These are phyloP conservation scores for Agrochola macilenta DNA, from an alignment of 2,888 invertebrate species.

Conservation along the genomic window DNA sequence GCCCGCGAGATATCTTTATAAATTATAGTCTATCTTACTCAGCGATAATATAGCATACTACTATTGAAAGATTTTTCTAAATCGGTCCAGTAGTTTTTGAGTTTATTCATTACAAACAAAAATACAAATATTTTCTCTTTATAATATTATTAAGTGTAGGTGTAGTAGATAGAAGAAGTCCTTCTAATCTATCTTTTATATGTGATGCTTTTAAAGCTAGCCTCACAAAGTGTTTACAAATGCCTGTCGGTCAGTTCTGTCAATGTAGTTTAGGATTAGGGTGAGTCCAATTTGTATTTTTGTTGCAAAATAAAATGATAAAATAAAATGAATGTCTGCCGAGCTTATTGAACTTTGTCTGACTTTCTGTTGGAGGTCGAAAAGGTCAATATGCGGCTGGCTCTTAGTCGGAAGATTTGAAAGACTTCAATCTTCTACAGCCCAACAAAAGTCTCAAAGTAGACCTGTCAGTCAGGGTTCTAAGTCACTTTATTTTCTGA, in stretches of 20 bases:
- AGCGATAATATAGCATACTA: no score
- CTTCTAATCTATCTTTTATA: background rate
- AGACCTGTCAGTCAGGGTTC: background rate
- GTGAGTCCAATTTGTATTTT: conserved; percentile 4
- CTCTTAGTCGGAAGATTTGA: background rate
- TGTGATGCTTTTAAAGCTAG: background rate
- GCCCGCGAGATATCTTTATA: background rate
- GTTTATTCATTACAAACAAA: no score
- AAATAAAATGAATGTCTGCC: conserved; percentile 10
- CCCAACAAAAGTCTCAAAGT: background rate
- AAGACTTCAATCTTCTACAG: background rate
- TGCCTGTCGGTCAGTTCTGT: conserved; percentile 10
- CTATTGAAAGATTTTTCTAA: no score
- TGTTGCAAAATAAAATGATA: background rate
- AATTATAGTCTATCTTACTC: no score
- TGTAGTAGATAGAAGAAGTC: background rate
- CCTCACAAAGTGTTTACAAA: conserved; percentile 4
- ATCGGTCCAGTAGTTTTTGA: no score
- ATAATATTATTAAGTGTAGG: no score
- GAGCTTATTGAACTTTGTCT: conserved; percentile 24
- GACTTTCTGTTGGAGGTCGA: conserved; percentile 18
- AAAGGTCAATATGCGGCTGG: background rate
- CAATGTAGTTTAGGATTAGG: conserved; percentile 10
- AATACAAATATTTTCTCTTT: no score
- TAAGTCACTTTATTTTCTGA: background rate